Conservation (phyloP, 2,797 vertebrate species). For the Thunnus albacares region DNA sequence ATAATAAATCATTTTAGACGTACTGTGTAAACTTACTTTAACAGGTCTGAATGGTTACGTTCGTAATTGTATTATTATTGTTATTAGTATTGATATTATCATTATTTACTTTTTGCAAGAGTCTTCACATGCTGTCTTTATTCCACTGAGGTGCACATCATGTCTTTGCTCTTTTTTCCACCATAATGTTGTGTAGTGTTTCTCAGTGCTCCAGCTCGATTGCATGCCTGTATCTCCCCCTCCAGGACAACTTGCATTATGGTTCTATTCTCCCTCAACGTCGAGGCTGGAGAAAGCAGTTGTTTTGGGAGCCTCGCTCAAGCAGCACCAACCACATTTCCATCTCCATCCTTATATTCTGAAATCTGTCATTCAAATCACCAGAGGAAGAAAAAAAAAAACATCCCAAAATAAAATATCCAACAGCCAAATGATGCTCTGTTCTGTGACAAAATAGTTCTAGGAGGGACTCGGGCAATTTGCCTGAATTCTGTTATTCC, state of each 20-base stretch:
- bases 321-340: conserved; percentile 24
- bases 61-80: conserved; percentile 1
- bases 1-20: conserved; percentile 24
- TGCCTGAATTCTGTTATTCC: conserved; percentile 75
- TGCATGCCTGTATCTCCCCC: conserved; percentile 89
- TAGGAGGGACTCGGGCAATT: conserved; percentile 63
- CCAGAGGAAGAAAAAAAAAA: not conserved
- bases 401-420: conserved; percentile 61
- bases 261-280: conserved; percentile 65
- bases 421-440: conserved; percentile 58
- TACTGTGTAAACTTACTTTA: conserved; percentile 7
- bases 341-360: conserved; percentile 46
- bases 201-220: conserved; percentile 65
- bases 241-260: conserved; percentile 86
- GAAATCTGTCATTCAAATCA: conserved; percentile 69
- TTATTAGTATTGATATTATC: conserved; percentile 22
- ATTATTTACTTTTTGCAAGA: conserved; percentile 10
- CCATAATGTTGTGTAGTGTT: conserved; percentile 49
- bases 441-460: conserved; percentile 68
- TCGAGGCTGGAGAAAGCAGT: conserved; percentile 49
- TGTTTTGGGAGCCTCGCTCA: conserved; percentile 24
- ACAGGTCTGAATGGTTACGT: not conserved
- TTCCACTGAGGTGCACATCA: conserved; percentile 46
- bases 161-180: conserved; percentile 49
- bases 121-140: conserved; percentile 10